Evolutionary conservation across 2,888 invertebrate genomes (phyloP), one percentile per base, ranked within the genome.

Genomic region (Plebejus anna): DNA sequence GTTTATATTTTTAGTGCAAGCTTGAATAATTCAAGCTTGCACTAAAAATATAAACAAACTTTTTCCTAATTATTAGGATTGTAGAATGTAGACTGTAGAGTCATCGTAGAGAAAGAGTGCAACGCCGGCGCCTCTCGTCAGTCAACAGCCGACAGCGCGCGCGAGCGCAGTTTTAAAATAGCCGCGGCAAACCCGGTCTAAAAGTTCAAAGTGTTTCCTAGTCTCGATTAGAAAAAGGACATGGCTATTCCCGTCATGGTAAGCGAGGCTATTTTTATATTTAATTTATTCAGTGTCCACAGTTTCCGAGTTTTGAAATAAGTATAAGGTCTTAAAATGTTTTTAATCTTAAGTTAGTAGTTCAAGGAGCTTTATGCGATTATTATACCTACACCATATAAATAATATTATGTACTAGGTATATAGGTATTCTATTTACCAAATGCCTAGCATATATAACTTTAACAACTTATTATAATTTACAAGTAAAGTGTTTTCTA

Each of bases 161-260:
- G 88, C 85, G 86, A 80, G 86, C 87, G 85, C 86, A 87, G 80
- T 79, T 81, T 81, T 82, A 82, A 85, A 84, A 82, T 83, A 81
- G 80, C 82, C 81, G 80, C 81, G 82, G 83, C 81, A 77, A 80
- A 79, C 79, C 81, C 80, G 81, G 80, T 79, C 81, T 80, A 82
- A 84, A 84, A 85, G 80, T 82, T 86, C 88, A 87, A 87, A 84
- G 90, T 89, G 88, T 84, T 85, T 86, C 86, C 85, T 88, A 87
- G 86, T 89, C 89, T 87, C 86, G 90, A 87, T 89, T 90, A 87
- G 87, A 89, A 87, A 87, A 85, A 85, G 86, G 85, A 84, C 85
- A 90, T 90, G 89, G 86, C 89, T 81, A 82, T 87, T 80, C 81
- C 83, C 77, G 83, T 82, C 81, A 81, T 86, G 91, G 93, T 93